Conservation (phyloP, 1,140 invertebrate species). For the Aphis craccivora region DNA sequence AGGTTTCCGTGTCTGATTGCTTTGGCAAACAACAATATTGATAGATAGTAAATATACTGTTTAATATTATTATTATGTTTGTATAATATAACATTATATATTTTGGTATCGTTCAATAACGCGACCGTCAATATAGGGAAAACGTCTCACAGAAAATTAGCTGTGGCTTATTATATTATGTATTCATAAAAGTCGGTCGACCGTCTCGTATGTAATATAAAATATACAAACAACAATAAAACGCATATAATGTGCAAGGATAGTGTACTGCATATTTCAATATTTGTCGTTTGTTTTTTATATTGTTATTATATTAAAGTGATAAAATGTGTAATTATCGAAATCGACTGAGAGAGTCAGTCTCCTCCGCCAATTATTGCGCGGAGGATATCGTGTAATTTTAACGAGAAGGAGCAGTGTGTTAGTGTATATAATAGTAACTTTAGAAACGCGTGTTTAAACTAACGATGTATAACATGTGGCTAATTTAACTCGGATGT, state of each 20-base stretch:
- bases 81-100: neutral
- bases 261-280: too few relatives aligned
- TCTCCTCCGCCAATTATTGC: neutral
- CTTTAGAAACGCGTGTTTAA: neutral
- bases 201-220: neutral
- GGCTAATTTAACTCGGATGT: constrained; percentile 22
- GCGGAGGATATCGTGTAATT: neutral
- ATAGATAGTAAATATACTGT: neutral
- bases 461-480: neutral
- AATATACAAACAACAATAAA: neutral
- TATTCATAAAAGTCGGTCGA: neutral
- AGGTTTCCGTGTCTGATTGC: constrained; percentile 28
- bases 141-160: neutral
- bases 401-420: neutral
- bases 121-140: neutral
- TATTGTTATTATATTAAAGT: neutral
- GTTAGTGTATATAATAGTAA: neutral
- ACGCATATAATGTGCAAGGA: neutral
- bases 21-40: neutral
- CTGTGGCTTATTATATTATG: neutral
- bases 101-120: neutral
- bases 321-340: neutral
- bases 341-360: neutral
- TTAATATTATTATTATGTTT: constrained; percentile 6
- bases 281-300: neutral